Base-by-base conservation (phyloP, 2,888 invertebrate species). In the Miltochrista miniata region DNA sequence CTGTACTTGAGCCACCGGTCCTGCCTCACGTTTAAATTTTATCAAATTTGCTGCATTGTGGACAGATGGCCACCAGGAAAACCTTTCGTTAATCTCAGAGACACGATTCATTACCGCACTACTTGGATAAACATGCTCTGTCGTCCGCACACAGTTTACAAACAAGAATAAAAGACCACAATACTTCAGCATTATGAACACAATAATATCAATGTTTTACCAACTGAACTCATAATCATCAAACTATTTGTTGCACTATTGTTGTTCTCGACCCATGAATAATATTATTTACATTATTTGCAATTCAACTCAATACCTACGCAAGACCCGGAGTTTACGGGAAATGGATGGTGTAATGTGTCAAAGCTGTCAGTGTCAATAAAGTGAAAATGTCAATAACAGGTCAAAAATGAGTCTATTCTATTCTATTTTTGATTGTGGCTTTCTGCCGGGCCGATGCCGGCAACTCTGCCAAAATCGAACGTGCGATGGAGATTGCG, bases 31-130 rank as follows among this genome's bases (percentile, higher is more conserved):
- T 39, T 75, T 57, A 44, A 60, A 34, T 46, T 51, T 53, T 15
- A 63, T 13, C 38, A 67, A 48, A 36, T 36, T 60, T 18, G 79
- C 80, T 1, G 68, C 83, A 58, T 85, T 83, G 29, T 76, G 77
- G n/a, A 81, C 62, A 13, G 85, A 84, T 11, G 88, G 87, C 86
- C 85, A 84, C 35, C 73, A 64, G 1, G 84, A 76, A 68, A 76
- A 85, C 33, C 68, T 70, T 38, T 61, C 68, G 41, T 76, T 75
- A 43, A 73, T 72, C 33, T 74, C 76, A 47, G 64, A 72, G 41
- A 56, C 54, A 51, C 48, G 54, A 47, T 42, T 45, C 39, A 52
- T 49, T 49, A 68, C 41, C 11, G 65, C 60, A 64, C 65, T 57
- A 48, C 64, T 68, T 44, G 66, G 56, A 42, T 45, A 43, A 50